These are phyloP conservation scores for Andrena bucephala DNA, from an alignment of 2,888 invertebrate genomes.

Conservation along the genomic window DNA sequence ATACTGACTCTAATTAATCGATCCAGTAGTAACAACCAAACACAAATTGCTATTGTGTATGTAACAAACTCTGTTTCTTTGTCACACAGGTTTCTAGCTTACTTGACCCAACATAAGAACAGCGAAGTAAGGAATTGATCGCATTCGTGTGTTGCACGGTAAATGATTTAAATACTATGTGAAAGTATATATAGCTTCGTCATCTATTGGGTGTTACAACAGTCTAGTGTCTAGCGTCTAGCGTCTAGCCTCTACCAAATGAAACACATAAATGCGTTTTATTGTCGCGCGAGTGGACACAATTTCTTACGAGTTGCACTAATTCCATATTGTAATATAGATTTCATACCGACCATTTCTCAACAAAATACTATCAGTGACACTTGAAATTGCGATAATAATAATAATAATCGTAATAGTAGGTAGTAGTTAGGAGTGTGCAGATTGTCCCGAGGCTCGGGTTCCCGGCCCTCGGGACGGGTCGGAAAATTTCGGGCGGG, in stretches of 20 bases:
- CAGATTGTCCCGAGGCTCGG: no score
- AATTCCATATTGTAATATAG: conserved; percentile 47
- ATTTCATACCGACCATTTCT: conserved; percentile 43
- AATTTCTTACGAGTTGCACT: conserved; percentile 12
- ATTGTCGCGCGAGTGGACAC: not conserved
- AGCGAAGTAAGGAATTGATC: conserved; percentile 23
- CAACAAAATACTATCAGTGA: conserved; percentile 46
- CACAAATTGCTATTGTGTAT: conserved; percentile 10
- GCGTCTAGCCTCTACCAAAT: conserved; percentile 34
- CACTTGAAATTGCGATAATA: conserved; percentile 45
- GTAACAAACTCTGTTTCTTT: conserved; percentile 28
- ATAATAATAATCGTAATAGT: no score
- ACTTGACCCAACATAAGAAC: conserved; percentile 33
- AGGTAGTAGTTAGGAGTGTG: no score
- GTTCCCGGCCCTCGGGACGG: no score
- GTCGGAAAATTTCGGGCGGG: no score
- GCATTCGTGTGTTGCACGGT: conserved; percentile 25
- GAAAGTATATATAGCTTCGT: conserved; percentile 33
- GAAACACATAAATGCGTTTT: conserved; percentile 18
- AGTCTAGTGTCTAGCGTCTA: conserved; percentile 45
- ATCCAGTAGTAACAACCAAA: not conserved
- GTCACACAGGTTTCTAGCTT: conserved; percentile 8
- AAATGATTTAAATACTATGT: conserved; percentile 34
- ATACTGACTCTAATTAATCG: conserved; percentile 5
- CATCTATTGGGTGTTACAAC: conserved; percentile 23